These are phyloP conservation scores for Drosophila borealis DNA, from an alignment of 2,888 invertebrate species.

Conservation along the genomic window DNA sequence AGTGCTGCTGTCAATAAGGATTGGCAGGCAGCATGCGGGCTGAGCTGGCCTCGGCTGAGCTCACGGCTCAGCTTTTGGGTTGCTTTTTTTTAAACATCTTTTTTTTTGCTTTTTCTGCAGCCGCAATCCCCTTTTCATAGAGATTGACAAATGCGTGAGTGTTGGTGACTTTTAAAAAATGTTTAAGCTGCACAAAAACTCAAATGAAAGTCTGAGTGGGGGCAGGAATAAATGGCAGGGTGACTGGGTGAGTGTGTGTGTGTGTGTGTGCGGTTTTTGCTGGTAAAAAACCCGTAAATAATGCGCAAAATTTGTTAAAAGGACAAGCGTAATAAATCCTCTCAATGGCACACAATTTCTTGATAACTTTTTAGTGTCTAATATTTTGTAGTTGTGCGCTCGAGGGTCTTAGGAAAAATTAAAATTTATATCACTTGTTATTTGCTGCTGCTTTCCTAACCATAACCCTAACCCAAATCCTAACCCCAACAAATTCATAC, in stretches of 20 bases:
- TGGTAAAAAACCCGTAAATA: conserved; percentile 66
- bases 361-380: conserved; percentile 75
- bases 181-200: conserved; percentile 74
- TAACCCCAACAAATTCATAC: conserved; percentile 48
- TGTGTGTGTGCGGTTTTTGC: conserved; percentile 34
- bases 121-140: conserved; percentile 64
- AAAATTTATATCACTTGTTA: conserved; percentile 65
- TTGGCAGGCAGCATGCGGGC: conserved; percentile 68
- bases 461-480: neutral
- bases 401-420: conserved; percentile 47
- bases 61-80: conserved; percentile 29
- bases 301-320: conserved; percentile 79
- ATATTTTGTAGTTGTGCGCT: conserved; percentile 50
- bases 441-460: conserved; percentile 30
- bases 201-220: conserved; percentile 63
- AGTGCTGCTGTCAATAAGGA: conserved; percentile 79
- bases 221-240: conserved; percentile 47
- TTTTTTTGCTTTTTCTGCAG: conserved; percentile 17
- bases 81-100: conserved; percentile 2
- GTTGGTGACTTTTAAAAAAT: conserved; percentile 81
- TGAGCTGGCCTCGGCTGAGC: conserved; percentile 3
- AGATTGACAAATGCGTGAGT: conserved; percentile 78
- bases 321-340: conserved; percentile 79
- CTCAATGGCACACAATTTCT: conserved; percentile 75
- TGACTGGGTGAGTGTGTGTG: conserved; percentile 7